phyloP scores from a whole-genome alignment of 2,888 invertebrate species.

The Ferdinandea cuprea region DNA sequence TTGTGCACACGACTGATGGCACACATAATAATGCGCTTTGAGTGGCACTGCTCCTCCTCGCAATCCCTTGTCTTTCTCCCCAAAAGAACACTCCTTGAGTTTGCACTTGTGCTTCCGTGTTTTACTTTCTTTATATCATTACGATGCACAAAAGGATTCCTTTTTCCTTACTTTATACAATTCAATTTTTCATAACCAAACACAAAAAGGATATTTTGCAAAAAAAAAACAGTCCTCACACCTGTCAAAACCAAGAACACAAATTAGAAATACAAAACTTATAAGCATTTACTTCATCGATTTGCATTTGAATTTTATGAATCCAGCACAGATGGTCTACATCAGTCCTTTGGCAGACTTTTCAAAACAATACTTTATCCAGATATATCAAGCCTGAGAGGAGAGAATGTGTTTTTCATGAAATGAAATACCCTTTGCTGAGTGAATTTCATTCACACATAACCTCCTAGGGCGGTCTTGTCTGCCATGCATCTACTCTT shows the following conservation, averaged over 20 bases:
- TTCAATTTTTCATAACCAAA: conserved; percentile 14
- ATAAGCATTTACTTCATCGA: neutral
- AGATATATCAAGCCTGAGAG: conserved; percentile 20
- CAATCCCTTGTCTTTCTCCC: too few species aligned
- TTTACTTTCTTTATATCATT: neutral
- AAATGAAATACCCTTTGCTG: neutral
- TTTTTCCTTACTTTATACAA: neutral
- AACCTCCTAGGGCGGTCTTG: too few species aligned
- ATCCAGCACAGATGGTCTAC: conserved; percentile 1
- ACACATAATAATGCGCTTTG: neutral
- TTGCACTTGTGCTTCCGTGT: conserved; percentile 1
- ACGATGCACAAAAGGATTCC: neutral
- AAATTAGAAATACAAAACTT: conserved; percentile 7
- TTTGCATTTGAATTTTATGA: conserved; percentile 26
- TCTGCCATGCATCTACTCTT: too few species aligned
- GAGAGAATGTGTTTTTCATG: neutral
- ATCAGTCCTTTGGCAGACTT: neutral
- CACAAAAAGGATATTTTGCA: neutral
- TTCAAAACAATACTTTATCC: conserved; percentile 8
- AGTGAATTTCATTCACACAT: neutral
- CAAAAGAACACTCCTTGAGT: conserved; percentile 3
- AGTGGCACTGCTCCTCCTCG: neutral
- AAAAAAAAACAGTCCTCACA: neutral
- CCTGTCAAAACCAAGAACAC: conserved; percentile 1
- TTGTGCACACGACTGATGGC: neutral